Percentiles rank a stretch among this genome's conserved stretches.
Conservation (phyloP, 2,113 vertebrate genomes). For the Hemibagrus wyckioides region DNA sequence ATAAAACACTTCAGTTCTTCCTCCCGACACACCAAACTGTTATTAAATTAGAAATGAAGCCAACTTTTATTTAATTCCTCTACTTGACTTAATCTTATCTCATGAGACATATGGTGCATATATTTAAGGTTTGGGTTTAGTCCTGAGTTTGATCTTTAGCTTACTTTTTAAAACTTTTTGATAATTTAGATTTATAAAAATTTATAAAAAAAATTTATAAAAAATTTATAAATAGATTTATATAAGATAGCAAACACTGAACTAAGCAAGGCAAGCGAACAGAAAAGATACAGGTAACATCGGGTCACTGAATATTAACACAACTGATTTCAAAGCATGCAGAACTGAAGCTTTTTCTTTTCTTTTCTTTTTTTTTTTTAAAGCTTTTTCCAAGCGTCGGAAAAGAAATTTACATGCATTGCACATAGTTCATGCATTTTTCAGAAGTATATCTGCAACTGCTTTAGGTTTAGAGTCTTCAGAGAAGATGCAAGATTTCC, state of each 20-base stretch:
- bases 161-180: background rate
- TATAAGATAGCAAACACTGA: background rate
- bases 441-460: background rate
- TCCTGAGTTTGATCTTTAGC: background rate
- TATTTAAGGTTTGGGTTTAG: background rate
- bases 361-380: no score
- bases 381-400: no score
- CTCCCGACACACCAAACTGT: background rate
- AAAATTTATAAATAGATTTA: background rate
- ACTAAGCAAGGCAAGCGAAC: background rate
- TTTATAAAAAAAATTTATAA: no score
- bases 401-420: background rate
- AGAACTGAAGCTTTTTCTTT: background rate
- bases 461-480: background rate
- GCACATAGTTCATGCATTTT: background rate
- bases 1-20: conserved; percentile 16
- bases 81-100: background rate
- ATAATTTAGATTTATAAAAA: no score
- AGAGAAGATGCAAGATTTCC: background rate
- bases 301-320: background rate
- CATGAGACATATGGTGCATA: background rate
- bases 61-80: background rate
- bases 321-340: background rate
- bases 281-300: background rate
- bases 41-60: background rate